Evolutionary conservation across 2,888 invertebrate species (phyloP).

Genomic region (Geotrupes spiniger): DNA sequence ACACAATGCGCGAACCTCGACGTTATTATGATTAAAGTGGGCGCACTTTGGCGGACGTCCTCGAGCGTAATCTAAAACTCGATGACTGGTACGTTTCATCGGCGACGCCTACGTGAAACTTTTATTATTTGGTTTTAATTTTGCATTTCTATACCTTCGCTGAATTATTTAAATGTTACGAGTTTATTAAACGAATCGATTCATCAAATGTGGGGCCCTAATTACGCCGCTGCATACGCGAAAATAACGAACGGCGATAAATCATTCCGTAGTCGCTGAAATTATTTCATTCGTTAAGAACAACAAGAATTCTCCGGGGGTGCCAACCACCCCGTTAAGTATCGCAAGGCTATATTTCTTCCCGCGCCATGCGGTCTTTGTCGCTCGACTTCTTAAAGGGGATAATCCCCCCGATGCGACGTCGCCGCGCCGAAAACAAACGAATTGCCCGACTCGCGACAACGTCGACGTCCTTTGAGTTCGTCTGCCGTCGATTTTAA

Average conservation of each 20-base stretch:
- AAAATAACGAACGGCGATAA: background rate
- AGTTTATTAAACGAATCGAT: too few species aligned
- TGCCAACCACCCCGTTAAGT: background rate
- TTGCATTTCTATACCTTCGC: too few species aligned
- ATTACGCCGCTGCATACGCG: background rate
- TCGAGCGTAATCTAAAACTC: too few species aligned
- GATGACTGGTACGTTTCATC: too few species aligned
- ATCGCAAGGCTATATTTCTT: slow-evolving; percentile 1
- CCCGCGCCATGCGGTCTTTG: slow-evolving; percentile 3
- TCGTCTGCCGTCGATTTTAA: slow-evolving; percentile 1
- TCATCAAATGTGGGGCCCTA: too few species aligned
- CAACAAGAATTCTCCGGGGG: slow-evolving; percentile 1
- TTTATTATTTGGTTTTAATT: too few species aligned
- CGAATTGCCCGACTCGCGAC: too few species aligned
- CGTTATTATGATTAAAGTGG: too few species aligned
- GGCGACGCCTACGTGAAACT: too few species aligned
- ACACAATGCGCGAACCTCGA: slow-evolving; percentile 1
- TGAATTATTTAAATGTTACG: too few species aligned
- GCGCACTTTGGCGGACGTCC: too few species aligned
- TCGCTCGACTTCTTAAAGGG: slow-evolving; percentile 2
- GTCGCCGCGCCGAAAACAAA: too few species aligned
- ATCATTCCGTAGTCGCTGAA: background rate
- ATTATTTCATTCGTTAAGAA: slow-evolving; percentile 3
- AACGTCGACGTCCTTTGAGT: slow-evolving; percentile 1
- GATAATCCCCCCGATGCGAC: background rate